Evolutionary conservation across 2,888 invertebrate genomes (phyloP).

Genomic region (Meandrusa payeni): DNA sequence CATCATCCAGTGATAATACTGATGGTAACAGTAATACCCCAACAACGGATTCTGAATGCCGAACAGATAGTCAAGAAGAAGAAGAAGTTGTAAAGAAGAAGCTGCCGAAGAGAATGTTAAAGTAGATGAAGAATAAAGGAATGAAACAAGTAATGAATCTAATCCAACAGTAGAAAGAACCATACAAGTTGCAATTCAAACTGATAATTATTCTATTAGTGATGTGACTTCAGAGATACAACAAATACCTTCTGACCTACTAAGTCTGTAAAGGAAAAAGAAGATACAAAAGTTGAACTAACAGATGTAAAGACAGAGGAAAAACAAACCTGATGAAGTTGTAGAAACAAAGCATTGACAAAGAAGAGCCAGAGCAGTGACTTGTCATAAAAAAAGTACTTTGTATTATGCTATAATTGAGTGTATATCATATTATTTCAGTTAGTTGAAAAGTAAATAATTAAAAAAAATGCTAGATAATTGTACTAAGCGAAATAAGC

Average conservation of each 20-base stretch:
- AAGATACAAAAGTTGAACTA: slow-evolving; percentile 23
- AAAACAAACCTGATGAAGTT: slow-evolving; percentile 25
- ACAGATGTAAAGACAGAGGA: too few relatives aligned
- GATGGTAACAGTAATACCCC: slow-evolving; percentile 72
- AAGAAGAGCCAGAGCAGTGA: slow-evolving; percentile 18
- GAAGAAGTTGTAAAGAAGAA: slow-evolving; percentile 32
- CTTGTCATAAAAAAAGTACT: slow-evolving; percentile 16
- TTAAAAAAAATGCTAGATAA: too few relatives aligned
- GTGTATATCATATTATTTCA: slow-evolving; percentile 8
- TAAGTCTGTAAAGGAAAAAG: slow-evolving; percentile 27
- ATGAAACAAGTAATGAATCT: slow-evolving; percentile 2
- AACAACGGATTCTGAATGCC: slow-evolving; percentile 40
- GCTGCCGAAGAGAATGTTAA: slow-evolving; percentile 33
- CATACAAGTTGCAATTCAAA: slow-evolving; percentile 44
- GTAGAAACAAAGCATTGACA: slow-evolving; percentile 24
- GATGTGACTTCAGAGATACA: slow-evolving; percentile 66
- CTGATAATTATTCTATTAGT: slow-evolving; percentile 66
- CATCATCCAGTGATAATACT: slow-evolving; percentile 70
- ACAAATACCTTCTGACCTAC: slow-evolving; percentile 32
- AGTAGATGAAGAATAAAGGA: slow-evolving; percentile 24
- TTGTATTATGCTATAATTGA: slow-evolving; percentile 15
- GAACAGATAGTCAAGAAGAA: slow-evolving; percentile 26
- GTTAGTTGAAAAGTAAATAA: slow-evolving; percentile 1
- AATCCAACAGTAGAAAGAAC: slow-evolving; percentile 18
- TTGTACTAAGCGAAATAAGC: too few relatives aligned